Evolutionary conservation across 35 echinoderm and acorn worm species (phyloP), one percentile per base, ranked within the genome.

Genomic region (Heliocidaris tuberculata): DNA sequence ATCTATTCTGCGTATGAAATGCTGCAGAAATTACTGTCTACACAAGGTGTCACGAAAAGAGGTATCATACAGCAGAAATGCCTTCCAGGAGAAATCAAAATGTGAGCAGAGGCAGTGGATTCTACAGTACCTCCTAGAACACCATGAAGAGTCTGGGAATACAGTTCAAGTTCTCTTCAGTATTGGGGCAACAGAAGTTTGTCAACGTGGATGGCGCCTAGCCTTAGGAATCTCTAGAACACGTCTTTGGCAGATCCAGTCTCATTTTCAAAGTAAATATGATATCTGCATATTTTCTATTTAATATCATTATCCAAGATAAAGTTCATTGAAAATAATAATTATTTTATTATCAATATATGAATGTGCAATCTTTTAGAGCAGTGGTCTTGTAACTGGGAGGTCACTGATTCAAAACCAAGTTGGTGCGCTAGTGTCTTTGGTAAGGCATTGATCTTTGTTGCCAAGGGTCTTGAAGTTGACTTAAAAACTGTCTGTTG

Each of bases 11-110:
- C 10, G 90, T 10, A 92, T 92, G 90, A 92, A 50, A 50, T 92
- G 90, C 90, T 92, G 90, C 48, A 47, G 47, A 50, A 92, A 92
- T 49, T 92, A 92, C 27, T 92, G 90, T 92, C 90, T 92, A n/a
- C 90, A 92, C 48, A 92, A 92, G 47, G 48, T 92, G 16, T 92
- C 90, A 11, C 10, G 90, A 47, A 92, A 16, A 50, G 90, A 92
- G 12, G 90, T n/a, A 50, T 10, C 32, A 16, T 2, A 12, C 19
- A 10, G 32, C 13, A 42, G 90, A 11, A 48, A 92, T 50, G 47
- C 10, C 10, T 92, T 92, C 90, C 90, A 49, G 31, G 48, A 50
- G 32, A 92, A 92, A 16, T 13, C 32, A 6, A 92, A 42, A 50
- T 42, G 32, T 47, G 90, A 92, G 31, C 90, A 92, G 90, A 92